Evolutionary conservation across 2,888 invertebrate genomes (phyloP).

Genomic region (Drosophila meridionalis): DNA sequence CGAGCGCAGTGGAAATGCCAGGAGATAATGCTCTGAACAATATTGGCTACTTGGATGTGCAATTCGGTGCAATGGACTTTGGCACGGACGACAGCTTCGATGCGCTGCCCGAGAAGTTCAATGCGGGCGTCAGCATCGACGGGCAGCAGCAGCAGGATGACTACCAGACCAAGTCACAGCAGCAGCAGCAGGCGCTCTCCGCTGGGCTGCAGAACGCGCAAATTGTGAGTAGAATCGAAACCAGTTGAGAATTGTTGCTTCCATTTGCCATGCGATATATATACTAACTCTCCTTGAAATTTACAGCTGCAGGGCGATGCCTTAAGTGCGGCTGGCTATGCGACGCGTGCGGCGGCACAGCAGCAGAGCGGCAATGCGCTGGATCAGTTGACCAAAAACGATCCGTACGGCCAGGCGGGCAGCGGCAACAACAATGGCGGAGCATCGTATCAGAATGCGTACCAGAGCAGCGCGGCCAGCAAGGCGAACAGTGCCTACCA

Average conservation of each 20-base stretch:
- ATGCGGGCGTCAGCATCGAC: conserved; percentile 81
- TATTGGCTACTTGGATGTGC: conserved; percentile 93
- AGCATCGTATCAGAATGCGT: conserved; percentile 82
- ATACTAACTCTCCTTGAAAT: too few relatives aligned
- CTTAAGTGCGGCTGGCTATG: conserved; percentile 79
- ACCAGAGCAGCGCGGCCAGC: conserved; percentile 81
- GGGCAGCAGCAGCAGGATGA: conserved; percentile 81
- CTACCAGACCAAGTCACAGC: conserved; percentile 83
- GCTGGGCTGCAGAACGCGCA: conserved; percentile 83
- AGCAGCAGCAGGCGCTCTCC: conserved; percentile 74
- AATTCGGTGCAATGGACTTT: conserved; percentile 95
- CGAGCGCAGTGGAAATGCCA: conserved; percentile 98
- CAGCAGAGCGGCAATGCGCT: conserved; percentile 78
- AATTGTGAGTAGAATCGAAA: conserved; percentile 73
- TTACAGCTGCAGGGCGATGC: conserved; percentile 77
- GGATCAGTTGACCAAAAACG: conserved; percentile 84
- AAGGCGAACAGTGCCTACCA: conserved; percentile 83
- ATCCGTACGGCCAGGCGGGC: conserved; percentile 84
- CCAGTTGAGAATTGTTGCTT: not conserved
- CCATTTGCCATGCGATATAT: not conserved
- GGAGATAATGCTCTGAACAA: conserved; percentile 90
- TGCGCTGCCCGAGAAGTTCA: conserved; percentile 84
- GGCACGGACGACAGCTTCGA: conserved; percentile 86
- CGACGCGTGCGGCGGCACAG: conserved; percentile 78
- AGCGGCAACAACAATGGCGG: conserved; percentile 69